Percentiles rank a stretch among this genome's conserved stretches.
Conservation (phyloP, 1,140 invertebrate species). For the Paracyclopina nana region DNA sequence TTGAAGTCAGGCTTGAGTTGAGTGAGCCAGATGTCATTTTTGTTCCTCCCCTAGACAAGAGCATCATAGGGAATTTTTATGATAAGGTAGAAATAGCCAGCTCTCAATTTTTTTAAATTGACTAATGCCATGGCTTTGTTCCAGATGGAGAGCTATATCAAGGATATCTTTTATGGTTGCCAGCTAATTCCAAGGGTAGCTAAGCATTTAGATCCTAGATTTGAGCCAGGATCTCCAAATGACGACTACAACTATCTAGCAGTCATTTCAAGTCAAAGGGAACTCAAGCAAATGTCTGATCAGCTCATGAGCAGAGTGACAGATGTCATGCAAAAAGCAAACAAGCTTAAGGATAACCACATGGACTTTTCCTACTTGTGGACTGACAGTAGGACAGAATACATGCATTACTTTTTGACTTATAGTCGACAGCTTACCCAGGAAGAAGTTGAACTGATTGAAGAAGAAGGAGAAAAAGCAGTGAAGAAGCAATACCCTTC, state of each 20-base stretch:
- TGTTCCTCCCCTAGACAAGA: conserved; percentile 47
- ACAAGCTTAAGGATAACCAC: conserved; percentile 25
- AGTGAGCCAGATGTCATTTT: conserved; percentile 48
- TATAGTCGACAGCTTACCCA: conserved; percentile 57
- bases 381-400: conserved; percentile 64
- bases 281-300: background rate
- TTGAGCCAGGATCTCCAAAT: background rate
- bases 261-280: conserved; percentile 5
- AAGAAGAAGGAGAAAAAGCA: conserved; percentile 38
- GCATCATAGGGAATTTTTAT: conserved; percentile 43
- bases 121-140: no score
- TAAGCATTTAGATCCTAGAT: conserved; percentile 17
- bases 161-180: conserved; percentile 64
- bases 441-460: conserved; percentile 63
- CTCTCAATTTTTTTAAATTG: no score
- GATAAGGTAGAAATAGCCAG: conserved; percentile 48
- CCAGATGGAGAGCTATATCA: conserved; percentile 48
- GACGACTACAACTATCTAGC: no score
- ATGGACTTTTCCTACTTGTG: conserved; percentile 63
- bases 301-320: conserved; percentile 3
- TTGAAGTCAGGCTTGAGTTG: conserved; percentile 57
- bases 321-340: conserved; percentile 20
- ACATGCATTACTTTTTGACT: conserved; percentile 71
- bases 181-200: conserved; percentile 42
- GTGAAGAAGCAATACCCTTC: conserved; percentile 45